Evolutionary conservation across 2,888 invertebrate species (phyloP).

Genomic region (Psylliodes chrysocephalus): DNA sequence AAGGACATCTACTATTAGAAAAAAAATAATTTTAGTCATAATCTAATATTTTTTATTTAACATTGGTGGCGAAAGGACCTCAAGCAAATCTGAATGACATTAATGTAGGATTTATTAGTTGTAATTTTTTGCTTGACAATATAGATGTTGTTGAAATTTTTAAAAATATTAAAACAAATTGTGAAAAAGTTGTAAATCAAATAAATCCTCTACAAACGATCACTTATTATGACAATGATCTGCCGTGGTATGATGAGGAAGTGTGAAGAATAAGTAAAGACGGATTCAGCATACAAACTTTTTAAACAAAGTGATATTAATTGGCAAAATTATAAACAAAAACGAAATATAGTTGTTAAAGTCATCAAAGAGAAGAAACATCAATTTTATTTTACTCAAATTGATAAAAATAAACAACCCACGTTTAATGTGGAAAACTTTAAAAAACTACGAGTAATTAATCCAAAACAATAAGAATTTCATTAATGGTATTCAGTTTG

Average conservation of each 20-base stretch:
- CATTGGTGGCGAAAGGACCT: too few relatives aligned
- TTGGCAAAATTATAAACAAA: not conserved
- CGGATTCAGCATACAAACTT: not conserved
- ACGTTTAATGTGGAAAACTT: conserved; percentile 8
- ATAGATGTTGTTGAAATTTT: too few relatives aligned
- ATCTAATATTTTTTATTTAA: too few relatives aligned
- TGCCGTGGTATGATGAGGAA: conserved; percentile 22
- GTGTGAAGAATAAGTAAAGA: conserved; percentile 13
- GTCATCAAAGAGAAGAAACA: not conserved
- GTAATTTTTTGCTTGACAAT: too few relatives aligned
- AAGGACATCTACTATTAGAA: too few relatives aligned
- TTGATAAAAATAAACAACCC: conserved; percentile 6
- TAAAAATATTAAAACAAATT: conserved; percentile 12
- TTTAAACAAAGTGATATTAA: conserved; percentile 2
- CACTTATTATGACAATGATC: conserved; percentile 11
- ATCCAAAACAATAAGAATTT: not conserved
- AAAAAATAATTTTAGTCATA: too few relatives aligned
- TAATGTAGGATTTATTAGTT: too few relatives aligned
- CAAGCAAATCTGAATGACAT: too few relatives aligned
- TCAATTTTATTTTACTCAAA: too few relatives aligned
- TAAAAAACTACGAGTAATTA: conserved; percentile 9
- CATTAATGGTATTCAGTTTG: not conserved
- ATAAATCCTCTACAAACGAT: too few relatives aligned
- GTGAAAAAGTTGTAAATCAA: not conserved
- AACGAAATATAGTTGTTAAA: conserved; percentile 1